Base-by-base conservation (phyloP, 2,113 vertebrate genomes). In the Osmerus eperlanus region DNA sequence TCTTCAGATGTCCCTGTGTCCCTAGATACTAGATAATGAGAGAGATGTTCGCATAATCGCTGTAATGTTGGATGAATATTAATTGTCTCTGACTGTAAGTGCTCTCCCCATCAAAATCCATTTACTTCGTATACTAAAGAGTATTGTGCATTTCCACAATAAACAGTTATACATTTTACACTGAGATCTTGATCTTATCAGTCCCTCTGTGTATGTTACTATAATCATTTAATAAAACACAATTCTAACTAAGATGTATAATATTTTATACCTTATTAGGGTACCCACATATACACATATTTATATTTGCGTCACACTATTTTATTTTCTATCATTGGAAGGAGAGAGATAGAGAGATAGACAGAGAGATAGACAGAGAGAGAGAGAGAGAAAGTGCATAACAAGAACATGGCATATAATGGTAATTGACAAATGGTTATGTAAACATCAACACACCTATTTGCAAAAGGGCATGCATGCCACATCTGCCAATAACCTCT, bases 41-140 rank as follows among this genome's bases (percentile, higher is more conserved):
- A 83, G 72, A 81, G 84, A 88, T 79, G 78, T 82, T 84, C 71
- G 2, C 77, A 79, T 86, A 82, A 88, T 83, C 86, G 81, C 85
- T 82, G 76, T 59, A 83, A 80, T 70, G 71, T 85, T 79, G 72
- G 59, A 72, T 84, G 82, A 84, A 87, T 88, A 83, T 83, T 85
- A 78, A 89, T 89, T 81, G 79, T 82, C 77, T 74, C 58, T 61
- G 75, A 81, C 51, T 4, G 59, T 81, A 79, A 84, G 80, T 79
- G 85, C 66, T 79, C 76, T 79, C 53, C 41, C 11, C 58, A 76
- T 71, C 72, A 71, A 74, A 76, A 65, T 51, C 7, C 25, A 29
- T 74, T 80, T 74, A 23, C 59, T 74, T 18, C 78, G 85, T 85
- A 85, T 84, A 59, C 76, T 82, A 83, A 85, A 75, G 11, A 81